Evolutionary conservation across 2,797 vertebrate genomes (phyloP).

Genomic region (Urosaurus nigricauda): DNA sequence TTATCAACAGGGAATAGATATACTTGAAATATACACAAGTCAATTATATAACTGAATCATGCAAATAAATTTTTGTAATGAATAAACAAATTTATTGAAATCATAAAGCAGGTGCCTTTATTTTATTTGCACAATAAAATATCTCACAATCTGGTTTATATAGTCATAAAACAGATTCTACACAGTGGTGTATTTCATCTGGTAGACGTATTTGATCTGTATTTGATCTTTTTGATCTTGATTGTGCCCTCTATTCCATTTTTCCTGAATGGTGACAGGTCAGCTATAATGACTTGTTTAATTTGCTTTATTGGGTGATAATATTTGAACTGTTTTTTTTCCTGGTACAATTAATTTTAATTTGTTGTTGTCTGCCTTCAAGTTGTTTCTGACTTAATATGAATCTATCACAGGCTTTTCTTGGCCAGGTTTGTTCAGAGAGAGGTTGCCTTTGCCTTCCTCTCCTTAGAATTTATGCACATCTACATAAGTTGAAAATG

Average conservation of each 20-base stretch:
- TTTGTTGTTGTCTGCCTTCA: not conserved
- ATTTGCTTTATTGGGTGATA: not conserved
- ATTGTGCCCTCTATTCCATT: not conserved
- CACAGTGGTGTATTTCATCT: not conserved
- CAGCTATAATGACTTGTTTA: not conserved
- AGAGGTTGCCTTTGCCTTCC: too few relatives aligned
- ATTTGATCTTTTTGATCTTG: not conserved
- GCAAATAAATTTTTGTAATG: not conserved
- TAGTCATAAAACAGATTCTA: not conserved
- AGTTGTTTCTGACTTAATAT: too few relatives aligned
- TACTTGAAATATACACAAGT: conserved; percentile 10
- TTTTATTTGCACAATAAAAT: conserved; percentile 32
- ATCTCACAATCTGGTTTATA: conserved; percentile 17
- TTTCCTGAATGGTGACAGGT: not conserved
- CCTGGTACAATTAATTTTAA: conserved; percentile 12
- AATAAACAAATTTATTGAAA: not conserved
- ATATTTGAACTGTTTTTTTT: not conserved
- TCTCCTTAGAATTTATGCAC: not conserved
- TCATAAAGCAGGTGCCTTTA: not conserved
- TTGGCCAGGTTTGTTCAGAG: too few relatives aligned
- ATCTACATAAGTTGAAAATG: not conserved
- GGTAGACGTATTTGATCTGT: not conserved
- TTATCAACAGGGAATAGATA: conserved; percentile 44
- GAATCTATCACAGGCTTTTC: too few relatives aligned
- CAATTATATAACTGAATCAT: conserved; percentile 31